Evolutionary conservation across 2,113 vertebrate species (phyloP).

Genomic region (Notechis scutatus): DNA sequence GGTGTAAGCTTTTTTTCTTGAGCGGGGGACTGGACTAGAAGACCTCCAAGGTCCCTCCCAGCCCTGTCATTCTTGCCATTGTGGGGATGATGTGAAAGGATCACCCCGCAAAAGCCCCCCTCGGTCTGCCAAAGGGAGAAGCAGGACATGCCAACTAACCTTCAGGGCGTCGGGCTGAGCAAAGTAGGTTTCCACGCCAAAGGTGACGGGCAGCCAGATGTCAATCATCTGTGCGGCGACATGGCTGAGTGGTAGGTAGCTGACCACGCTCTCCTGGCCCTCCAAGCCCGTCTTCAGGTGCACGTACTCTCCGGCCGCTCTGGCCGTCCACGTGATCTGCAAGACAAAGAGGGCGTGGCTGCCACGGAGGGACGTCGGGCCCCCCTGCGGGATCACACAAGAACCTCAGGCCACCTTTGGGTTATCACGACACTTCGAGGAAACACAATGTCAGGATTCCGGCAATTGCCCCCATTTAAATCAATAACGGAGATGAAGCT

Average conservation of each 20-base stretch:
- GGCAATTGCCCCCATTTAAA: no score
- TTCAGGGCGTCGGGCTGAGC: slow-evolving; percentile 88
- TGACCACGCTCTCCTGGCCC: slow-evolving; percentile 81
- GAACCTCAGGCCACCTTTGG: background rate
- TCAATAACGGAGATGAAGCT: no score
- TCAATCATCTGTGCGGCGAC: slow-evolving; percentile 89
- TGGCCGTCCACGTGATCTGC: slow-evolving; percentile 85
- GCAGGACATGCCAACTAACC: slow-evolving; percentile 64
- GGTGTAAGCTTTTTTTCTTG: no score
- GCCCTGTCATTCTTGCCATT: background rate
- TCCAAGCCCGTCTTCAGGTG: slow-evolving; percentile 25
- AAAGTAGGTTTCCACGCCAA: slow-evolving; percentile 77
- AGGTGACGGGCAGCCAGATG: slow-evolving; percentile 81
- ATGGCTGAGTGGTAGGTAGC: slow-evolving; percentile 95
- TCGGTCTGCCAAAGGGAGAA: background rate
- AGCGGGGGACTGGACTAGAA: background rate
- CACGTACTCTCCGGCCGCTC: slow-evolving; percentile 39
- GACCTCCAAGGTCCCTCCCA: background rate
- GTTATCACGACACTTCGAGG: background rate
- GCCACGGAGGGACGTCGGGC: background rate
- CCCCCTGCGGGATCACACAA: background rate
- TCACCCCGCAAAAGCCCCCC: background rate
- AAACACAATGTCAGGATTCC: background rate
- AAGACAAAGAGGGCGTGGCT: slow-evolving; percentile 10
- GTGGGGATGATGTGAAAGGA: background rate